These are phyloP conservation scores for Palythoa heliodiscus DNA, from an alignment of 92 coral and sea anemone species.

Conservation along the genomic window DNA sequence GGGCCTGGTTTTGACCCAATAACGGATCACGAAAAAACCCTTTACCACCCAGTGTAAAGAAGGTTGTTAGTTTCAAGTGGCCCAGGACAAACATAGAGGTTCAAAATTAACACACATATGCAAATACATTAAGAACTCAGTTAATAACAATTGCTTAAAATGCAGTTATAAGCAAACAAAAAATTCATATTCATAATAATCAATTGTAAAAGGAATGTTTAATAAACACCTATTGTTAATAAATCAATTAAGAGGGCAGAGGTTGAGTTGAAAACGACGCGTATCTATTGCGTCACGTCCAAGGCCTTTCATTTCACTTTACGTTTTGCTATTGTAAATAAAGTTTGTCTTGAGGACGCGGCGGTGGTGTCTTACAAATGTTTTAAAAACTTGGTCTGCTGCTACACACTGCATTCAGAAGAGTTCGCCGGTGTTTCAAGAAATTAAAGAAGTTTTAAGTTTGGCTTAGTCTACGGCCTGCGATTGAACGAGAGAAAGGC, in stretches of 20 bases:
- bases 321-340: not conserved
- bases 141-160: conserved; percentile 11
- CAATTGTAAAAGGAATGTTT: conserved; percentile 23
- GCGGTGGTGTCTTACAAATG: no score
- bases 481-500: not conserved
- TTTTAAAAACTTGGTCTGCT: not conserved
- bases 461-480: not conserved
- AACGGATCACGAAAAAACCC: no score
- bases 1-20: no score
- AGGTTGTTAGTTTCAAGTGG: no score
- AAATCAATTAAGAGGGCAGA: not conserved
- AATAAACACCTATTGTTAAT: conserved; percentile 17
- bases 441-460: not conserved
- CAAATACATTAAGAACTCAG: not conserved
- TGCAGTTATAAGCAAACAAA: not conserved
- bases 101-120: not conserved
- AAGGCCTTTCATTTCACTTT: not conserved
- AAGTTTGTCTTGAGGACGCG: conserved; percentile 13
- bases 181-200: conserved; percentile 4
- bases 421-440: not conserved
- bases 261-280: conserved; percentile 30
- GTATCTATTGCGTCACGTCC: not conserved
- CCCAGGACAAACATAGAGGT: no score
- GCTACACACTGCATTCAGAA: not conserved
- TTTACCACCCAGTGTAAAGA: no score